These are phyloP conservation scores for Glaucomys volans DNA, from an alignment of 2,113 vertebrate genomes.

Conservation along the genomic window DNA sequence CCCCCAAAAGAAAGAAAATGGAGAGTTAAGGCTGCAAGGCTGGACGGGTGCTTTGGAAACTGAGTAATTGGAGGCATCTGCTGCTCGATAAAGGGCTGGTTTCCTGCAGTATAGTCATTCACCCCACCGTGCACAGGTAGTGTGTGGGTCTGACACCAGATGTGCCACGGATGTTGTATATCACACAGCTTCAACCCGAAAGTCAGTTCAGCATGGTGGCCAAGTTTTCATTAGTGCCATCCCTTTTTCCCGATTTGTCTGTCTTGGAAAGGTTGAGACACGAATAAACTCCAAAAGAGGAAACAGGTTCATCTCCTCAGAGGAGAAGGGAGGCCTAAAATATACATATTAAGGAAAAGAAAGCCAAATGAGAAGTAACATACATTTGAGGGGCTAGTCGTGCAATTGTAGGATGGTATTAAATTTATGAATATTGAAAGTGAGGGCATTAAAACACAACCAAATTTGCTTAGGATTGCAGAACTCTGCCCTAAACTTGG, in stretches of 20 bases:
- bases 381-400: background rate
- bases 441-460: background rate
- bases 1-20: slow-evolving; percentile 26
- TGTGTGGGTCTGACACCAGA: background rate
- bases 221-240: background rate
- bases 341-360: background rate
- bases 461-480: background rate
- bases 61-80: background rate
- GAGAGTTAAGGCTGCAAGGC: background rate
- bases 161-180: background rate
- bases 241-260: background rate
- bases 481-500: background rate
- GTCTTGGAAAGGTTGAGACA: background rate
- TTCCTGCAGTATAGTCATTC: background rate
- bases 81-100: background rate
- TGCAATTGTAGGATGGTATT: background rate
- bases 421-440: background rate
- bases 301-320: background rate
- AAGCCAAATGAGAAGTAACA: background rate
- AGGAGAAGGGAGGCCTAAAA: background rate
- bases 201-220: background rate
- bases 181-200: background rate
- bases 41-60: background rate
- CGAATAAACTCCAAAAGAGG: background rate
- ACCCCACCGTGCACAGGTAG: background rate